These are phyloP conservation scores for Amaurobius ferox DNA, from an alignment of 2,888 invertebrate species.

Conservation along the genomic window DNA sequence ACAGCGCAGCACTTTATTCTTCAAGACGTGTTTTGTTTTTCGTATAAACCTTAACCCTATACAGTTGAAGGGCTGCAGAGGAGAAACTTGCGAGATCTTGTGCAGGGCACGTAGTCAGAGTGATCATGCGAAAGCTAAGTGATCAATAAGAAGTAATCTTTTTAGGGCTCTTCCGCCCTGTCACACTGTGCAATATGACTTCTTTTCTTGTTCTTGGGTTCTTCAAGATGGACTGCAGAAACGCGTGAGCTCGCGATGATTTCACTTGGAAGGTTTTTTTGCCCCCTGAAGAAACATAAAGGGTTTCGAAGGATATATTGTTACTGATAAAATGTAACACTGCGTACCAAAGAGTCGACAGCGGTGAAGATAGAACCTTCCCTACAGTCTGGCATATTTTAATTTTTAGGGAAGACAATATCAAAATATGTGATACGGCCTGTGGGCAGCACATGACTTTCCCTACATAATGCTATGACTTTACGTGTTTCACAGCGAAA, in stretches of 20 bases:
- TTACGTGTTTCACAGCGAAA: no score
- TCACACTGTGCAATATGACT: neutral
- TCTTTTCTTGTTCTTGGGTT: neutral
- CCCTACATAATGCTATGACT: no score
- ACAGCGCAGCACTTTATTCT: slow-evolving; percentile 8
- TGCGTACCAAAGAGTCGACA: no score
- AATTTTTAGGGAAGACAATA: no score
- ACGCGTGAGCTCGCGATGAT: neutral
- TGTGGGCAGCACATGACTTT: no score
- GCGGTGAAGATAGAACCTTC: no score
- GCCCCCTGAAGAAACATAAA: neutral
- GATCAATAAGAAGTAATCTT: slow-evolving; percentile 60
- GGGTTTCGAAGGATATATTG: neutral
- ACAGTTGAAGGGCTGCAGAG: neutral
- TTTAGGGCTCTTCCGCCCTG: slow-evolving; percentile 9
- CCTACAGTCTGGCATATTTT: no score
- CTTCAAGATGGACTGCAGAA: slow-evolving; percentile 11
- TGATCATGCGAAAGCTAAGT: neutral
- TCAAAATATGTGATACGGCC: no score
- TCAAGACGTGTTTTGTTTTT: neutral
- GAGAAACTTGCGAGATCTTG: neutral
- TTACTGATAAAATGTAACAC: no score
- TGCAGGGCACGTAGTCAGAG: slow-evolving; percentile 1
- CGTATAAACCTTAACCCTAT: neutral
- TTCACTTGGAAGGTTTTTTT: no score